Conservation (phyloP, 2,888 invertebrate species). For the Hirtodrosophila trivittata region DNA sequence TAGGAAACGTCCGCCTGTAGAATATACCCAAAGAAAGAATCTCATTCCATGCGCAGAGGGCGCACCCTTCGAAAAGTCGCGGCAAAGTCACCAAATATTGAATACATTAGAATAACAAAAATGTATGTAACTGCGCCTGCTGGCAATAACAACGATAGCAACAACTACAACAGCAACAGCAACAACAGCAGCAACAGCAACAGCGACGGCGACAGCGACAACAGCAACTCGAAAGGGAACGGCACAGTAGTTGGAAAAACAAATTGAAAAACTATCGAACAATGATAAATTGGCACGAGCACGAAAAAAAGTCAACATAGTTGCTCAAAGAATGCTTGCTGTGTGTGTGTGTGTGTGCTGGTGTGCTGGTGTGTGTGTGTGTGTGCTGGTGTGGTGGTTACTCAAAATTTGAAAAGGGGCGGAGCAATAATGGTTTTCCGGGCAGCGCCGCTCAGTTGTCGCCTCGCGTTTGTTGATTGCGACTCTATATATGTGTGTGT, state of each 20-base stretch:
- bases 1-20: no score
- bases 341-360: slow-evolving; percentile 9
- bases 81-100: slow-evolving; percentile 53
- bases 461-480: slow-evolving; percentile 22
- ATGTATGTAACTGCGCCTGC: slow-evolving; percentile 36
- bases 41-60: background rate
- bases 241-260: slow-evolving; percentile 58
- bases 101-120: slow-evolving; percentile 62
- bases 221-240: slow-evolving; percentile 32
- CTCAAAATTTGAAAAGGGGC: slow-evolving; percentile 78
- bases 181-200: slow-evolving; percentile 24
- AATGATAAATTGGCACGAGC: slow-evolving; percentile 79
- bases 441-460: slow-evolving; percentile 63
- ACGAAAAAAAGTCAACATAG: slow-evolving; percentile 46
- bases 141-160: slow-evolving; percentile 10
- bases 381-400: slow-evolving; percentile 62
- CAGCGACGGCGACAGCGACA: slow-evolving; percentile 15
- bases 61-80: slow-evolving; percentile 46
- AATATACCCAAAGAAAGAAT: no score
- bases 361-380: slow-evolving; percentile 16
- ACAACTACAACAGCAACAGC: slow-evolving; percentile 21
- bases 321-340: slow-evolving; percentile 7
- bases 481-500: slow-evolving; percentile 27
- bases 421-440: slow-evolving; percentile 82
- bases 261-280: slow-evolving; percentile 79